phyloP scores from a whole-genome alignment of 2,888 invertebrate species.

The Diogma glabrata region DNA sequence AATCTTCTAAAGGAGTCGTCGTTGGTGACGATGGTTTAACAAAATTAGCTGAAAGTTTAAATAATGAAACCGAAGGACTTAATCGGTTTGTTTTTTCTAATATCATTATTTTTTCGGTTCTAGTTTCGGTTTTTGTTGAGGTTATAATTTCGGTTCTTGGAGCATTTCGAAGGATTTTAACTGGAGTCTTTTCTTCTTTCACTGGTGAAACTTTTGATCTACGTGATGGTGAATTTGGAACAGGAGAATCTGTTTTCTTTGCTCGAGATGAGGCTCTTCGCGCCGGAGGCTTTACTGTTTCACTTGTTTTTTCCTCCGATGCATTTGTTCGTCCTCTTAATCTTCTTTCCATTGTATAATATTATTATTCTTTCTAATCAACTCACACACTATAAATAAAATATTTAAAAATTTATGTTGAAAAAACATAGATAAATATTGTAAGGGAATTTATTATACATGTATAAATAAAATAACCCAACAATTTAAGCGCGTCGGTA shows the following conservation, averaged over 20 bases:
- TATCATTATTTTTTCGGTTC: neutral
- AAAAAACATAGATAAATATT: too few relatives aligned
- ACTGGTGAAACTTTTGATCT: conserved; percentile 30
- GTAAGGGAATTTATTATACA: too few relatives aligned
- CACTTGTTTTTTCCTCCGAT: too few relatives aligned
- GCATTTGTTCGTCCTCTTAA: too few relatives aligned
- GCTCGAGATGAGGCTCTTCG: neutral
- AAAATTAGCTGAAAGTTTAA: neutral
- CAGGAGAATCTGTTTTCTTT: neutral
- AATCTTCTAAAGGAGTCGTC: neutral
- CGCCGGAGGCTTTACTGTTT: too few relatives aligned
- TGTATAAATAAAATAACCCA: too few relatives aligned
- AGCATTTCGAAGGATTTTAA: conserved; percentile 18
- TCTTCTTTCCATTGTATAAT: too few relatives aligned
- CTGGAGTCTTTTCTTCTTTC: conserved; percentile 17
- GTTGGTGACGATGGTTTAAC: too few relatives aligned
- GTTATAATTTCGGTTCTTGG: conserved; percentile 21
- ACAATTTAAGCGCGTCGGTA: too few relatives aligned
- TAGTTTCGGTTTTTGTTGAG: conserved; percentile 23
- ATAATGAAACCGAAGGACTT: neutral
- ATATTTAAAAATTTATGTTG: too few relatives aligned
- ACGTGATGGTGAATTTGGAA: conserved; percentile 38
- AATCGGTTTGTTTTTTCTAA: neutral
- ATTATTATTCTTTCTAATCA: too few relatives aligned
- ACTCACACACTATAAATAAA: too few relatives aligned